Percentiles rank a stretch among this genome's conserved stretches.
phyloP scores from a whole-genome alignment of 2,888 invertebrate species.

The Erebia ligea region DNA sequence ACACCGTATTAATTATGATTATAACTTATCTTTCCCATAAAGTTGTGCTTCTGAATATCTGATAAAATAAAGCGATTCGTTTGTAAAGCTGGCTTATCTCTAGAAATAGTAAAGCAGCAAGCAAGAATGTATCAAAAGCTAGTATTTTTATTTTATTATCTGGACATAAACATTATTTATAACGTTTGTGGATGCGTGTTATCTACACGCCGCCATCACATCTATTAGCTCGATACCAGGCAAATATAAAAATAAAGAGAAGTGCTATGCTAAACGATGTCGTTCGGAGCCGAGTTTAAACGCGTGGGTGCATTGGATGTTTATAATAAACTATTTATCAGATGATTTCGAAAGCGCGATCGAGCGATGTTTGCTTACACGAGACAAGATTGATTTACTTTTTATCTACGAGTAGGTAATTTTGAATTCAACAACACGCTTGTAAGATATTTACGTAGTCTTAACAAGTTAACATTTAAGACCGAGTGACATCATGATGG shows the following conservation, averaged over 20 bases:
- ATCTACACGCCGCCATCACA: constrained; percentile 51
- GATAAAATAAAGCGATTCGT: constrained; percentile 33
- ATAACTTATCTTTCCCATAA: not conserved
- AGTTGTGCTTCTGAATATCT: constrained; percentile 32
- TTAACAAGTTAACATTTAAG: constrained; percentile 18
- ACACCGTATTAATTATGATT: not conserved
- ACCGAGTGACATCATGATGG: constrained; percentile 30
- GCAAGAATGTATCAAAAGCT: constrained; percentile 51
- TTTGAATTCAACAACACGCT: constrained; percentile 26
- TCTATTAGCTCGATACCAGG: constrained; percentile 60
- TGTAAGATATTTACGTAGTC: constrained; percentile 27
- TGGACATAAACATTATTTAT: constrained; percentile 42
- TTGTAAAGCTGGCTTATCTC: constrained; percentile 52
- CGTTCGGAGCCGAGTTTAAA: constrained; percentile 51
- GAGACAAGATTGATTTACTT: constrained; percentile 20
- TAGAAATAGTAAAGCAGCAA: constrained; percentile 54
- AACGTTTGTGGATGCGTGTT: constrained; percentile 30
- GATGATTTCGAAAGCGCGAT: constrained; percentile 40
- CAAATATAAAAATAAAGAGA: constrained; percentile 62
- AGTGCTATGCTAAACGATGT: constrained; percentile 58
- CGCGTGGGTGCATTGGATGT: constrained; percentile 56
- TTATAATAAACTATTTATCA: constrained; percentile 50
- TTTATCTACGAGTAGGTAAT: constrained; percentile 11
- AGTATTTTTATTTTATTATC: constrained; percentile 55
- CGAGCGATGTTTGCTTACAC: constrained; percentile 17